phyloP scores from a whole-genome alignment of 2,797 vertebrate species.

The Rhyacichthys aspro region DNA sequence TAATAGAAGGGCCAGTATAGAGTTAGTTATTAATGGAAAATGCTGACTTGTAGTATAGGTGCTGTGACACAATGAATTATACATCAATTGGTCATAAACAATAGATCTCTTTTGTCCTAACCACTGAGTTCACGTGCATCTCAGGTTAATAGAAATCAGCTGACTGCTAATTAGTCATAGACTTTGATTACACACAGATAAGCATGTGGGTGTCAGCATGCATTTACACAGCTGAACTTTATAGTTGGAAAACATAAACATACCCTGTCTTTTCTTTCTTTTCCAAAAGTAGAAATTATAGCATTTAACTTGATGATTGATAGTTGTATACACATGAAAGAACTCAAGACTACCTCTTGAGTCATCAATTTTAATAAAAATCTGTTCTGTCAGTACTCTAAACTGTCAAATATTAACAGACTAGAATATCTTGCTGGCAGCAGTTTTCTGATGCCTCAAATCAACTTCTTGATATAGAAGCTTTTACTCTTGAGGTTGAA shows the following conservation, averaged over 20 bases:
- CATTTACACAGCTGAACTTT: neutral
- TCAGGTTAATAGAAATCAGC: constrained; percentile 22
- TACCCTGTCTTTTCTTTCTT: neutral
- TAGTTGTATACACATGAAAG: neutral
- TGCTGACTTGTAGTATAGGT: too few relatives aligned
- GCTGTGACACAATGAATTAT: too few relatives aligned
- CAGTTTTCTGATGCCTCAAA: too few relatives aligned
- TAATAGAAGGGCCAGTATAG: neutral
- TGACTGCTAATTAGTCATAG: constrained; percentile 26
- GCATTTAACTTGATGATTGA: neutral
- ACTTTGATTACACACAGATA: neutral
- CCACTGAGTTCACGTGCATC: constrained; percentile 6
- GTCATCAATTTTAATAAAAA: constrained; percentile 36
- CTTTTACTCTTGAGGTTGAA: too few relatives aligned
- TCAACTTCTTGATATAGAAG: too few relatives aligned
- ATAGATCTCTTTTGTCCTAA: neutral
- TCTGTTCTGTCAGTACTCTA: constrained; percentile 26
- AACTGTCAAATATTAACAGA: constrained; percentile 53
- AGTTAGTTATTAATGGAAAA: too few relatives aligned
- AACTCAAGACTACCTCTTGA: constrained; percentile 17
- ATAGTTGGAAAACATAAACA: neutral
- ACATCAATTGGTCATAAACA: too few relatives aligned
- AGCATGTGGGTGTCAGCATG: constrained; percentile 11
- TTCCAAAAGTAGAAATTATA: neutral
- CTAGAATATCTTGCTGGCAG: neutral